Base-by-base conservation (phyloP, 2,113 vertebrate species). In the Anas platyrhynchos region DNA sequence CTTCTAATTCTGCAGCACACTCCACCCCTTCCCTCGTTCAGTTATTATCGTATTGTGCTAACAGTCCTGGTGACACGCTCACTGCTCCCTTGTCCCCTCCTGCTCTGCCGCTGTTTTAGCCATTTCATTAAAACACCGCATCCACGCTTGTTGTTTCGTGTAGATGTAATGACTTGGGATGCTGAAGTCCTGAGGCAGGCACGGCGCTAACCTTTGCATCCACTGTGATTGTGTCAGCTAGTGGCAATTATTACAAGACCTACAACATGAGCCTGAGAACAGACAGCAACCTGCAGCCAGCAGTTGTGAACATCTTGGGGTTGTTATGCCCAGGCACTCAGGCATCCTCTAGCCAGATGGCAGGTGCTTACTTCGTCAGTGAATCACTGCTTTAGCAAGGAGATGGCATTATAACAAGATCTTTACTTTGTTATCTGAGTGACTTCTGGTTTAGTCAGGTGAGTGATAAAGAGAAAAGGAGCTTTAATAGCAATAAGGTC, bases 131-230 rank as follows among this genome's bases (percentile, higher is more conserved):
- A 41, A 90, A 14, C 55, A 88, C 61, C 34, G 36, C 63, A 73
- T 15, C 46, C 62, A 44, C 36, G 54, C 1, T 26, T 0, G 4
- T 66, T 1, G 25, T 91, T 94, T 72, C 50, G n/a, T 77, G 75
- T 66, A 52, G 63, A n/a, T 80, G 36, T 31, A 31, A 59, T 5
- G 2, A 56, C 61, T 86, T 66, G 72, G 58, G 66, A 63, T 65
- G 20, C 38, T 21, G 69, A 75, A 32, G 54, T 46, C 31, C 38
- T 67, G 27, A 79, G 76, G 59, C 31, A 77, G 92, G 34, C 34
- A 6, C 36, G 74, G 79, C 10, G 66, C 85, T 96, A 90, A 84
- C 73, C 52, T 93, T 91, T 92, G 43, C 78, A 54, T 89, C 59
- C 29, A 4, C 17, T 78, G 32, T 71, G 73, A 59, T 92, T 91